Conservation (phyloP, 2,888 invertebrate species). For the Geotrupes spiniger region DNA sequence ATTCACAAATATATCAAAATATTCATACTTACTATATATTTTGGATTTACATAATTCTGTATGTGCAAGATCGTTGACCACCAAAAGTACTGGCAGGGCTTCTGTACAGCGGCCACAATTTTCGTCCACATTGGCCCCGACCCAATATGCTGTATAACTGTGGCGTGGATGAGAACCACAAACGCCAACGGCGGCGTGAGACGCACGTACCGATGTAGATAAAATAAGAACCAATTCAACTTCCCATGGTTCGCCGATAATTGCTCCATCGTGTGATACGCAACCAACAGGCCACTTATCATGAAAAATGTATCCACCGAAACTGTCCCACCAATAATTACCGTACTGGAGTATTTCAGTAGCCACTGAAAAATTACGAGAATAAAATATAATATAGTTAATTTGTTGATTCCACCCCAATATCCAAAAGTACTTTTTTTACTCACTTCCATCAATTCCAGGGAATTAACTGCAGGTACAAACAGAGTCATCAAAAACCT, state of each 20-base stretch:
- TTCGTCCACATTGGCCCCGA: conserved; percentile 53
- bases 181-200: conserved; percentile 52
- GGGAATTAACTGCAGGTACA: conserved; percentile 42
- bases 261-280: conserved; percentile 46
- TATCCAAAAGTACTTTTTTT: too few species aligned
- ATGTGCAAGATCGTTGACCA: conserved; percentile 49
- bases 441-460: conserved; percentile 45
- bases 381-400: too few species aligned
- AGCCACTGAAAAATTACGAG: conserved; percentile 41
- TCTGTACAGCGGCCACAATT: conserved; percentile 23
- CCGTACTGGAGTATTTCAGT: conserved; percentile 43
- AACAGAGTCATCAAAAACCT: conserved; percentile 43
- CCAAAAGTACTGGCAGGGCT: conserved; percentile 47
- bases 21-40: conserved; percentile 35
- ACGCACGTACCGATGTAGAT: conserved; percentile 50
- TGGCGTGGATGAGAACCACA: conserved; percentile 48
- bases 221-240: conserved; percentile 46
- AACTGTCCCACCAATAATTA: conserved; percentile 48
- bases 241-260: conserved; percentile 35
- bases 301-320: conserved; percentile 52
- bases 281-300: conserved; percentile 48
- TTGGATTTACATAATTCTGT: conserved; percentile 45
- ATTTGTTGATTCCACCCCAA: too few species aligned
- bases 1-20: too few species aligned
- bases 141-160: conserved; percentile 49